Evolutionary conservation across 1,140 invertebrate genomes (phyloP).

Genomic region (Latrodectus geometricus): DNA sequence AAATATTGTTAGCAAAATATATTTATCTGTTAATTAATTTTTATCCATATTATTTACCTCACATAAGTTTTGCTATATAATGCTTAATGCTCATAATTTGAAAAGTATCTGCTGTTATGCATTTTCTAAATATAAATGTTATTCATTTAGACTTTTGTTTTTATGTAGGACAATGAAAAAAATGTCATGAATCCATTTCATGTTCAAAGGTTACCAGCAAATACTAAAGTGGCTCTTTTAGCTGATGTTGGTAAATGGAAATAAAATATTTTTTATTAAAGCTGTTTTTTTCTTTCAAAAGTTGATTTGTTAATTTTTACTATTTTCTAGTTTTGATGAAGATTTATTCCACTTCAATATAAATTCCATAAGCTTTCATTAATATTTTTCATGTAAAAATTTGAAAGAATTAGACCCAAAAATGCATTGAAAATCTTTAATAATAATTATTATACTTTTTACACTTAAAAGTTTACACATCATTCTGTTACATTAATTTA

Average conservation of each 20-base stretch:
- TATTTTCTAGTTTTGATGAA: too few species aligned
- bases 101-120: not conserved
- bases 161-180: slow-evolving; percentile 63
- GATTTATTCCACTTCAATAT: too few species aligned
- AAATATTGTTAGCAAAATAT: too few species aligned
- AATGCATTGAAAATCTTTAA: too few species aligned
- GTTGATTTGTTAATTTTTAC: too few species aligned
- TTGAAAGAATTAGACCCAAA: too few species aligned
- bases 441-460: too few species aligned
- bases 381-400: too few species aligned
- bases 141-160: not conserved
- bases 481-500: too few species aligned
- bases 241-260: slow-evolving; percentile 69
- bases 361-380: too few species aligned
- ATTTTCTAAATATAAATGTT: not conserved
- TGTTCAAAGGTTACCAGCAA: slow-evolving; percentile 80
- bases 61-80: not conserved
- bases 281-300: not conserved
- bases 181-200: slow-evolving; percentile 72
- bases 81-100: not conserved
- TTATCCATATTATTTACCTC: not conserved
- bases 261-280: not conserved
- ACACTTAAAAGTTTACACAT: too few species aligned
- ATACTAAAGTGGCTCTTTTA: slow-evolving; percentile 75
- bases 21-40: too few species aligned